Base-by-base conservation (phyloP, 1,140 invertebrate genomes). In the Megalonaias nervosa region DNA sequence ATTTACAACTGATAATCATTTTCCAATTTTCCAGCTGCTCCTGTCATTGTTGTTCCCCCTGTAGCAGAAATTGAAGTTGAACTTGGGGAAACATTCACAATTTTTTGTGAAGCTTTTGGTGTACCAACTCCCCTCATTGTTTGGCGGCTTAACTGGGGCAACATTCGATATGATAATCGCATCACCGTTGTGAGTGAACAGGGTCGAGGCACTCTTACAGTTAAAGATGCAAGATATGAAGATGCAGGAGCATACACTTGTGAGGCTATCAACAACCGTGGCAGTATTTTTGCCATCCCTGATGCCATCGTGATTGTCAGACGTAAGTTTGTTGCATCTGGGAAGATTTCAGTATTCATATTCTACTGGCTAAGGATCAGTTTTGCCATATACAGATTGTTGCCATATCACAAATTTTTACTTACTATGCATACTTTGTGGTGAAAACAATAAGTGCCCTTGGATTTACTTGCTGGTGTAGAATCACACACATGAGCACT, bases 211-310 rank as follows among this genome's bases (percentile, higher is more conserved):
- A 94, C 92, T 0, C 91, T 99, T 0, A 95, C 93, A 0, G 97
- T 98, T 85, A 93, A 94, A 0, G 90, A 97, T 81, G 95, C 96
- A 21, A 83, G 87, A 62, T 82, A 86, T 15, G 83, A 88, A 69
- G 96, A 99, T 84, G 96, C 97, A 86, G 98, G 98, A 5, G 97
- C 98, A 0, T 99, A 99, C 89, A 98, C 97, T 15, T 99, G 98
- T 91, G 98, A 99, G 92, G 97, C 96, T 1, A 94, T 99, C 48
- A 99, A 99, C 88, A 94, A 93, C 48, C 91, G 91, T 81, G 97
- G 96, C 14, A 95, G 95, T 19, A 94, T 94, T 1, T 96, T 99
- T 84, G 97, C 97, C 2, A 93, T 93, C 0, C 97, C 97, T 0
- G 98, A 99, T 88, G 94, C 96, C 1, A 96, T 99, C 85, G 93